Percentiles rank a stretch among this genome's conserved stretches.
phyloP scores from a whole-genome alignment of 2,113 vertebrate species.

The Alaudala cheleensis region DNA sequence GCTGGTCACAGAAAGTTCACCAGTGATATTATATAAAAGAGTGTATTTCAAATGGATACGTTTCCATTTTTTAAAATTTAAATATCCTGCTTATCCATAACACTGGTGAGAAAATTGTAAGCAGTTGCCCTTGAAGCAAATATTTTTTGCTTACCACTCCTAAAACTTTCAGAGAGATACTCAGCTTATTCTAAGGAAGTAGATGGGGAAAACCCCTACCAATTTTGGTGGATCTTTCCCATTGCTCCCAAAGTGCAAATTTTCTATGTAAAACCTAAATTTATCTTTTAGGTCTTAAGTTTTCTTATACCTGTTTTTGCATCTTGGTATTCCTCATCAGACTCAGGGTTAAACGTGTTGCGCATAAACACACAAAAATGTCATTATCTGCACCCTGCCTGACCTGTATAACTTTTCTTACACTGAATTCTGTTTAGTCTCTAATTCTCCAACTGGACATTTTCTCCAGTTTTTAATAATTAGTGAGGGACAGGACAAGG shows the following conservation, averaged over 20 bases:
- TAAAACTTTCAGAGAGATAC: neutral
- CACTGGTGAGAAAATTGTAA: neutral
- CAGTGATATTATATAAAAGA: neutral
- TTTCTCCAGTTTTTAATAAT: neutral
- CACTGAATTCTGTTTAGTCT: neutral
- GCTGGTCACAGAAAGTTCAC: neutral
- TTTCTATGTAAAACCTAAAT: neutral
- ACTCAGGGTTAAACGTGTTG: neutral
- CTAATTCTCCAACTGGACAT: neutral
- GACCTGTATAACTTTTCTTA: accelerated
- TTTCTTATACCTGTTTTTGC: neutral
- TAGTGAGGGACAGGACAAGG: accelerated
- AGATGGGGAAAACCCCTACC: neutral
- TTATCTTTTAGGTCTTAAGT: neutral
- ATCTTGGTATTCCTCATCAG: neutral
- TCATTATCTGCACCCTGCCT: neutral
- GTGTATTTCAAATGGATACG: neutral
- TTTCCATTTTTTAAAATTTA: neutral
- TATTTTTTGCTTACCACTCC: accelerated
- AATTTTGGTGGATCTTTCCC: neutral
- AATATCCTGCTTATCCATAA: neutral
- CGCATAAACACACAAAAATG: neutral
- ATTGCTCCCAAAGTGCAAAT: neutral
- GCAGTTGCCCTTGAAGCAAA: accelerated
- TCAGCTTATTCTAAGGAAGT: neutral